phyloP scores from a whole-genome alignment of 2,888 invertebrate genomes.

The Trilocha varians region DNA sequence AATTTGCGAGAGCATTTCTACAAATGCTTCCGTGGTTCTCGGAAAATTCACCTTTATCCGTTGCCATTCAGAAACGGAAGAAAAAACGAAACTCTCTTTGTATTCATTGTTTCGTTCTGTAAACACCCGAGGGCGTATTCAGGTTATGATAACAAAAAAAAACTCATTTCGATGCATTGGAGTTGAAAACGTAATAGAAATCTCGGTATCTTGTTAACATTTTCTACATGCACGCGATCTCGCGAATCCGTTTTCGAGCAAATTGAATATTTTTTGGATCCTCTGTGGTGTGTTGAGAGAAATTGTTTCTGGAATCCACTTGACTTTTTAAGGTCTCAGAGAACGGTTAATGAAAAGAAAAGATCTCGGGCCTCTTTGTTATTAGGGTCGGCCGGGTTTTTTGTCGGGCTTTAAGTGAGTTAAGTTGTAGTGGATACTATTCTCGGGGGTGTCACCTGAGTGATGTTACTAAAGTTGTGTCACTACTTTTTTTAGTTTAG shows the following conservation, averaged over 20 bases:
- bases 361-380: too few species aligned
- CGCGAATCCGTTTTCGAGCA: background rate
- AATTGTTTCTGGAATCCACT: background rate
- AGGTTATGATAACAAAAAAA: constrained; percentile 28
- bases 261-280: too few species aligned
- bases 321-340: too few species aligned
- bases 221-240: background rate
- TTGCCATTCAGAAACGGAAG: background rate
- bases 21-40: background rate
- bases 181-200: constrained; percentile 17
- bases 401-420: too few species aligned
- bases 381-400: too few species aligned
- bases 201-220: constrained; percentile 5
- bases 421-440: too few species aligned
- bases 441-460: too few species aligned
- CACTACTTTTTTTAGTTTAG: too few species aligned
- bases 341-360: too few species aligned
- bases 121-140: constrained; percentile 21
- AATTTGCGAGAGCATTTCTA: background rate
- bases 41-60: background rate
- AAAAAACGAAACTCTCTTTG: constrained; percentile 19
- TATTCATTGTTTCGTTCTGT: constrained; percentile 32
- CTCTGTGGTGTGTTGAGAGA: background rate
- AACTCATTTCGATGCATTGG: constrained; percentile 34
- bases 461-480: too few species aligned